Percentiles rank a stretch among this genome's conserved stretches.
phyloP scores from a whole-genome alignment of 2,113 vertebrate genomes.

The Sylvilagus bachmani region DNA sequence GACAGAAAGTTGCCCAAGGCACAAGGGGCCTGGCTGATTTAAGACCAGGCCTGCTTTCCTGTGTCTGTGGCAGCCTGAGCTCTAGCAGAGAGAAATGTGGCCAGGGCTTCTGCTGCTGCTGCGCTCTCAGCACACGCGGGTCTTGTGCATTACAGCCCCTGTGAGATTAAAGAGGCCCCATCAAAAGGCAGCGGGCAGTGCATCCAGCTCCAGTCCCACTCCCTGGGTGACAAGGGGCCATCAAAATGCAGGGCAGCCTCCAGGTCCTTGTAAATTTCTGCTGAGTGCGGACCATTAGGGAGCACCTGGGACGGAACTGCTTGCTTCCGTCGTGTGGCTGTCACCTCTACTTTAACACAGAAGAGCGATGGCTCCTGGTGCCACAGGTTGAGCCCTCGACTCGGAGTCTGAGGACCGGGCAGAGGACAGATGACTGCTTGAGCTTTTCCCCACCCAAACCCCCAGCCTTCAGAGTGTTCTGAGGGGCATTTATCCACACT shows the following conservation, averaged over 20 bases:
- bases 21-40: not conserved
- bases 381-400: not conserved
- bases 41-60: not conserved
- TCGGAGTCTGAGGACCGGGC: not conserved
- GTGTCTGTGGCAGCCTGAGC: not conserved
- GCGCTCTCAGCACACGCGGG: not conserved
- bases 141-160: not conserved
- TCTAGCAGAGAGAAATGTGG: not conserved
- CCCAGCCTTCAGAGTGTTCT: not conserved
- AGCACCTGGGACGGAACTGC: not conserved
- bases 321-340: not conserved
- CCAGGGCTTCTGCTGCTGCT: not conserved
- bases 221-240: not conserved
- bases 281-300: not conserved
- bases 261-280: not conserved
- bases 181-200: not conserved
- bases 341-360: not conserved
- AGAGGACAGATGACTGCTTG: accelerated
- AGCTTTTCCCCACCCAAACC: not conserved
- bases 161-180: not conserved
- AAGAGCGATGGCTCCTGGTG: not conserved
- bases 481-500: accelerated
- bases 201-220: not conserved
- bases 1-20: not conserved
- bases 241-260: not conserved